Evolutionary conservation across 2,797 vertebrate genomes (phyloP), one percentile per base, ranked within the genome.

Genomic region (Falco naumanni): DNA sequence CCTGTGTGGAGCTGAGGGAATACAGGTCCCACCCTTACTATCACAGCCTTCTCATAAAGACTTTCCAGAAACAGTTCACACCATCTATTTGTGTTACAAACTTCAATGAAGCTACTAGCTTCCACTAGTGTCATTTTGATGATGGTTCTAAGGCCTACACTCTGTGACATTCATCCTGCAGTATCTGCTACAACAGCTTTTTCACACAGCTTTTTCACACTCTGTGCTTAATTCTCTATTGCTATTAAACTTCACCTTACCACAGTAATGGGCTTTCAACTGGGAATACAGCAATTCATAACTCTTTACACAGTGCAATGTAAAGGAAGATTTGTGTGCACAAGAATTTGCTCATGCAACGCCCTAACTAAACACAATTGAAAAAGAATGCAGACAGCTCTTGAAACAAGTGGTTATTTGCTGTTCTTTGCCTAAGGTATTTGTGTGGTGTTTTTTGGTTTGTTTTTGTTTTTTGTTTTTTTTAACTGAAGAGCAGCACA

Each of bases 1-100:
- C 33, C 5, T n/a, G 16, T 4, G 3, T 31, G 45, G 61, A 86
- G 79, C 51, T 65, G 63, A 9, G 15, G 33, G 25, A 94, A 85
- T 45, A 53, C 28, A 69, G 45, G 82, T 92, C 85, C 60, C 68
- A 57, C 47, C 16, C 13, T 63, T 80, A 31, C 34, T 60, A n/a
- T 34, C 56, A 68, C 53, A 88, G 11, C n/a, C 56, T 81, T 84
- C 56, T 85, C 87, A 74, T 45, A 79, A 87, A 80, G 60, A 41
- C 74, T 89, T 95, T 90, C 68, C 51, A 65, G 72, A 81, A 95
- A 71, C 37, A 54, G 74, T 65, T 83, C 54, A 79, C 75, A 72
- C 41, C 13, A 61, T 74, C 82, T 81, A 84, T 93, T 95, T 96
- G 92, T 95, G 96, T 66, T 91, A 60, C n/a, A 45, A 56, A 10